Conservation (phyloP, 2,113 vertebrate genomes). For the Macroglossus sobrinus region DNA sequence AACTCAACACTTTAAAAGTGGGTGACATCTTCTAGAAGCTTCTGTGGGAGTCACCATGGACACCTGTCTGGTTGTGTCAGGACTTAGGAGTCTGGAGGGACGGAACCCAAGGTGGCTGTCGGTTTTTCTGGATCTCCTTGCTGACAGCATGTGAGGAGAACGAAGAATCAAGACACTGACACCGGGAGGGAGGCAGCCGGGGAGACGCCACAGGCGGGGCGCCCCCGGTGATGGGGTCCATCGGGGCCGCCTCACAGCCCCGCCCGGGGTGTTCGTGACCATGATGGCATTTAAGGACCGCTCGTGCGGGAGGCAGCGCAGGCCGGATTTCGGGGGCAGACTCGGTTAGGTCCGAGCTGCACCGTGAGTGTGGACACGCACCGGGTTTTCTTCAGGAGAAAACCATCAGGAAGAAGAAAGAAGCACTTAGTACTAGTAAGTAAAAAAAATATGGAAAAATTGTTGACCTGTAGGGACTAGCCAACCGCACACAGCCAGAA, state of each 20-base stretch:
- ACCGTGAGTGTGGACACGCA: neutral
- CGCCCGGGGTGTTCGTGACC: neutral
- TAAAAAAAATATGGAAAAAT: neutral
- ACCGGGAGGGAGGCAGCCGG: no score
- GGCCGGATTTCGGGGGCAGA: neutral
- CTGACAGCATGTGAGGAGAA: neutral
- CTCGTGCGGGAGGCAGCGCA: neutral
- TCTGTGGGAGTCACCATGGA: neutral
- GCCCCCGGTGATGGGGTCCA: no score
- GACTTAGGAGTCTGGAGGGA: neutral
- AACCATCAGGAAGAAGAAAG: neutral
- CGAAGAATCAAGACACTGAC: neutral
- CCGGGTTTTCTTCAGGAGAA: neutral
- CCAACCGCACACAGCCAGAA: neutral
- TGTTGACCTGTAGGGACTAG: neutral
- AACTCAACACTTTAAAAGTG: neutral
- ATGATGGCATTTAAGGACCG: neutral
- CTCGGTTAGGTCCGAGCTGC: neutral
- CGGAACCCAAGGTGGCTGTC: neutral
- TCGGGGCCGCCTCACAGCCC: no score
- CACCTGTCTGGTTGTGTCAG: neutral
- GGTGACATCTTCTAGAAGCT: neutral
- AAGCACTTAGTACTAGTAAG: neutral
- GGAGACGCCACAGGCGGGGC: neutral
- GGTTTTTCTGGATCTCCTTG: neutral